Evolutionary conservation across 2,888 invertebrate species (phyloP).

Genomic region (Elmis aenea): DNA sequence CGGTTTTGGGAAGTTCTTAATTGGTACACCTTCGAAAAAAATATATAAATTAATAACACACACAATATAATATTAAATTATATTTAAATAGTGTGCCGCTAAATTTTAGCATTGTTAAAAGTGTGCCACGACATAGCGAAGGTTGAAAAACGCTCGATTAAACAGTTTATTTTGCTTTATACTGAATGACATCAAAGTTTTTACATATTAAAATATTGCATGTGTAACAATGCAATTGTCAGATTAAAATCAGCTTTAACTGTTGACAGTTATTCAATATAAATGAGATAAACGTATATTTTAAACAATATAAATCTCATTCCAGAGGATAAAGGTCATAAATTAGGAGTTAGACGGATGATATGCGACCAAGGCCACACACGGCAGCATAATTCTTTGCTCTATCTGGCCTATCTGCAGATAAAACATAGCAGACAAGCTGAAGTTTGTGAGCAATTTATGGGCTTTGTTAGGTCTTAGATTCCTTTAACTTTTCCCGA

Average conservation of each 20-base stretch:
- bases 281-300: constrained; percentile 24
- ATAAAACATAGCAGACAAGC: constrained; percentile 39
- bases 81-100: too few relatives aligned
- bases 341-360: constrained; percentile 33
- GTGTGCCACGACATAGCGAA: too few relatives aligned
- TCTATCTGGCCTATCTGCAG: constrained; percentile 39
- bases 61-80: too few relatives aligned
- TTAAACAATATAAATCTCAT: constrained; percentile 38
- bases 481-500: constrained; percentile 25
- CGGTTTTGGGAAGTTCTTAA: too few relatives aligned
- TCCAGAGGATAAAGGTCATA: constrained; percentile 37
- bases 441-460: constrained; percentile 40
- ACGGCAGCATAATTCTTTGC: constrained; percentile 38
- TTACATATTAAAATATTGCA: too few relatives aligned
- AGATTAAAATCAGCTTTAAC: constrained; percentile 15
- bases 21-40: too few relatives aligned
- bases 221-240: neutral
- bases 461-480: constrained; percentile 35
- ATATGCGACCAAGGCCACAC: constrained; percentile 39
- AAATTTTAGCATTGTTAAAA: too few relatives aligned
- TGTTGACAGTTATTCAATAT: constrained; percentile 15
- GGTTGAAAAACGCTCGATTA: too few relatives aligned
- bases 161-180: too few relatives aligned
- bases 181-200: too few relatives aligned
- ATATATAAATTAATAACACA: too few relatives aligned